Conservation (phyloP, 2,888 invertebrate genomes). For the Athetis lepigone region DNA sequence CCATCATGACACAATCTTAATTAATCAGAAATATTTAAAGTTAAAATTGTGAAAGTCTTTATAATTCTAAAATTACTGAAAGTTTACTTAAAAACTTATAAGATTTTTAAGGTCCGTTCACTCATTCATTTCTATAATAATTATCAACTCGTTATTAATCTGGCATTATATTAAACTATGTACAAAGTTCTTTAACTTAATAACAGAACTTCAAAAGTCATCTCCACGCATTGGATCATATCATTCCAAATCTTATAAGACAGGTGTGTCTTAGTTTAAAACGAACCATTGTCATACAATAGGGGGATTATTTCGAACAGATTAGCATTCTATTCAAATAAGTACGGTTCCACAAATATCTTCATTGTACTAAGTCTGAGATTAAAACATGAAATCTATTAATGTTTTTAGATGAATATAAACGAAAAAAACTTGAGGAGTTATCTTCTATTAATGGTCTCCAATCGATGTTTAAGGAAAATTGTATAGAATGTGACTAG, state of each 20-base stretch:
- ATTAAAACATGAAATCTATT: constrained; percentile 74
- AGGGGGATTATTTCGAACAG: constrained; percentile 58
- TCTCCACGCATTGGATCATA: constrained; percentile 31
- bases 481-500: too few relatives aligned
- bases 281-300: constrained; percentile 56
- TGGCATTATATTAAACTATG: background rate
- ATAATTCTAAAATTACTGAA: too few relatives aligned
- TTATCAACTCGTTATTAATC: background rate
- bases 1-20: too few relatives aligned
- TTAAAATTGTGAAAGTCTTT: too few relatives aligned
- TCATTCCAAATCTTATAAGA: constrained; percentile 42
- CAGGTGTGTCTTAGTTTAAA: constrained; percentile 40
- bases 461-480: constrained; percentile 68
- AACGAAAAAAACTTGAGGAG: constrained; percentile 76
- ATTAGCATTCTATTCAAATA: constrained; percentile 64
- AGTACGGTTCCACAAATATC: constrained; percentile 55
- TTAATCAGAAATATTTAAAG: too few relatives aligned
- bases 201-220: constrained; percentile 18
- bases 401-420: constrained; percentile 82
- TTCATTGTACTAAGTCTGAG: constrained; percentile 62
- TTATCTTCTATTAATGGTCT: constrained; percentile 72
- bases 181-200: background rate
- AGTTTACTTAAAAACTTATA: too few relatives aligned
- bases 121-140: too few relatives aligned
- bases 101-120: too few relatives aligned